These are phyloP conservation scores for Todiramphus chloris DNA, from an alignment of 2,113 vertebrate genomes.

Conservation along the genomic window DNA sequence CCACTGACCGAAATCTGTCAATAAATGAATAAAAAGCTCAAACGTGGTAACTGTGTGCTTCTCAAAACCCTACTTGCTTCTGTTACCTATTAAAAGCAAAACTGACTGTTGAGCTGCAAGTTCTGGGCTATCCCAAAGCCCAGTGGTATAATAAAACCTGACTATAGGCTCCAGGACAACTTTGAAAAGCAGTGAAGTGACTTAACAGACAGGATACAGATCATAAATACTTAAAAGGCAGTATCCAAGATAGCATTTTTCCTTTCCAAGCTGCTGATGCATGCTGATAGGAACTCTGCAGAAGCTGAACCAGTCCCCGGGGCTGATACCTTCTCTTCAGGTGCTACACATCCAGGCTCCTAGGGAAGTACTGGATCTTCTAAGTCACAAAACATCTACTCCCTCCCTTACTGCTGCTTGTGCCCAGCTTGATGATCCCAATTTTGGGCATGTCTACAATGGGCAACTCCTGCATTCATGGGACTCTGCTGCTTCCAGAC, in stretches of 20 bases:
- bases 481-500: neutral
- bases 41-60: neutral
- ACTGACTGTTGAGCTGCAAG: neutral
- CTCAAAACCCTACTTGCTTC: neutral
- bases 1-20: neutral
- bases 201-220: neutral
- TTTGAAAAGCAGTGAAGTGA: neutral
- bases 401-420: fast-evolving
- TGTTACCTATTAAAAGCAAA: neutral
- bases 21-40: neutral
- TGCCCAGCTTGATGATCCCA: neutral
- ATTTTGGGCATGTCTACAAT: fast-evolving
- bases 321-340: neutral
- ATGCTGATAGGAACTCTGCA: neutral
- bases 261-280: neutral
- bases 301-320: neutral
- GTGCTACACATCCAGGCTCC: fast-evolving
- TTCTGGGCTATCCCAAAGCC: neutral
- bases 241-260: neutral
- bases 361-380: neutral
- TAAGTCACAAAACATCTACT: fast-evolving
- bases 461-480: neutral
- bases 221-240: neutral
- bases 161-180: neutral
- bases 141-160: neutral